phyloP scores from a whole-genome alignment of 2,797 vertebrate genomes.

The Notolabrus celidotus region DNA sequence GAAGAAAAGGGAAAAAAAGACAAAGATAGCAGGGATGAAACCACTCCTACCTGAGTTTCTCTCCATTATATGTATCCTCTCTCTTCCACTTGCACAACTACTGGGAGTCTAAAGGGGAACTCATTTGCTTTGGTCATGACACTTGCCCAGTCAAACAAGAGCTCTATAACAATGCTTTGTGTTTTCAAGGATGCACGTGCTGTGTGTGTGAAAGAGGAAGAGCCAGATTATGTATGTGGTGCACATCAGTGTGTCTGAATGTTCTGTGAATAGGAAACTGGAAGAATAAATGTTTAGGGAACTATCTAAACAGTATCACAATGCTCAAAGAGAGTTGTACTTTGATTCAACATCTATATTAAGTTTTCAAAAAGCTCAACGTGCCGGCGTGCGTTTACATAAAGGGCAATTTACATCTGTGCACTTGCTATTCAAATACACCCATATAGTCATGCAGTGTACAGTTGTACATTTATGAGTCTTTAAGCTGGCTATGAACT shows the following conservation, averaged over 20 bases:
- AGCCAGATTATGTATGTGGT: background rate
- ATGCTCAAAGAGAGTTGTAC: background rate
- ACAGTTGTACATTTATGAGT: background rate
- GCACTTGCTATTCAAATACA: background rate
- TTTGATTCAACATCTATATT: background rate
- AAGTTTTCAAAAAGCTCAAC: background rate
- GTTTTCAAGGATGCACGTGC: constrained; percentile 34
- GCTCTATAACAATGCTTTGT: constrained; percentile 38
- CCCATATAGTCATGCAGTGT: background rate
- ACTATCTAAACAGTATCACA: background rate
- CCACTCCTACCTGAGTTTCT: constrained; percentile 51
- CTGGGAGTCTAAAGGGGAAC: constrained; percentile 38
- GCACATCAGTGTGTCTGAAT: constrained; percentile 25
- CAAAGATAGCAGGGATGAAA: constrained; percentile 32
- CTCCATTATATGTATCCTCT: constrained; percentile 39
- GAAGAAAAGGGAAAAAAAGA: constrained; percentile 21
- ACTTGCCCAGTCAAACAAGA: constrained; percentile 41
- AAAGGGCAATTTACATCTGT: background rate
- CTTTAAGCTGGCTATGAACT: background rate
- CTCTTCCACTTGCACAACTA: constrained; percentile 28
- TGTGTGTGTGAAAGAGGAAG: constrained; percentile 19
- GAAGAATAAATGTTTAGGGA: constrained; percentile 1
- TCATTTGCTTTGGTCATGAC: constrained; percentile 53
- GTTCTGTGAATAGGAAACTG: constrained; percentile 3
- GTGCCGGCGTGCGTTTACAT: background rate